Evolutionary conservation across 2,797 vertebrate genomes (phyloP), one percentile per base, ranked within the genome.

Genomic region (Pangasius krempfi): DNA sequence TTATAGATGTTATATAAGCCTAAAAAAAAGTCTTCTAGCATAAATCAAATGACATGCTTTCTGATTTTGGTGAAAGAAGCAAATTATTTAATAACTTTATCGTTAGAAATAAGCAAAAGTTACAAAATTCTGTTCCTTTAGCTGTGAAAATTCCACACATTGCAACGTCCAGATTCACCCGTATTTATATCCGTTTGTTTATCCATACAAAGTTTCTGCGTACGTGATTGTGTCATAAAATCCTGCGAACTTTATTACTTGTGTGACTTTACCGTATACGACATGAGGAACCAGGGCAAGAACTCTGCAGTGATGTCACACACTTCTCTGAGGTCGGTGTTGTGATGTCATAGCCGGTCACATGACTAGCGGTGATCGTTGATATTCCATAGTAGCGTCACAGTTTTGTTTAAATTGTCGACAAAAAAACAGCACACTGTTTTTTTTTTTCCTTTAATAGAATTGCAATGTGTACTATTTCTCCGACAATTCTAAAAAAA

Each of bases 281-380:
- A 75, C 2, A 25, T 2, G 27, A 30, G 5, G 3, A 78, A 54
- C 14, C 13, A 3, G 27, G 6, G 4, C 70, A 30, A 52, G 25
- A 54, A 30, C 30, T 8, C 78, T 80, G 78, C 30, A 56, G 30
- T 80, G 79, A 82, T 22, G 56, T 82, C 37, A 82, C 33, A 82
- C 56, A 3, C 12, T 82, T 37, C 33, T 82, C 30, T 2, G 78
- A 52, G 2, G 0, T 27, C 12, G 5, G 22, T 2, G 9, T 44
- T 82, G 33, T 83, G 80, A 83, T 47, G 80, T 83, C 58, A 83
- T 25, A 60, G 44, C 44, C 9, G 44, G 44, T 47, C 44, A 47
- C 44, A 47, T 47, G 44, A 47, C 44, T 47, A 47, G 44, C 44
- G 44, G 44, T 47, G 44, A 47, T 47, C 44, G 44, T 9, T 47